A percentile compares a stretch with the other conserved stretches of the same genome.
phyloP scores from a whole-genome alignment of 2,797 vertebrate species.

The Rhynchonycteris naso region DNA sequence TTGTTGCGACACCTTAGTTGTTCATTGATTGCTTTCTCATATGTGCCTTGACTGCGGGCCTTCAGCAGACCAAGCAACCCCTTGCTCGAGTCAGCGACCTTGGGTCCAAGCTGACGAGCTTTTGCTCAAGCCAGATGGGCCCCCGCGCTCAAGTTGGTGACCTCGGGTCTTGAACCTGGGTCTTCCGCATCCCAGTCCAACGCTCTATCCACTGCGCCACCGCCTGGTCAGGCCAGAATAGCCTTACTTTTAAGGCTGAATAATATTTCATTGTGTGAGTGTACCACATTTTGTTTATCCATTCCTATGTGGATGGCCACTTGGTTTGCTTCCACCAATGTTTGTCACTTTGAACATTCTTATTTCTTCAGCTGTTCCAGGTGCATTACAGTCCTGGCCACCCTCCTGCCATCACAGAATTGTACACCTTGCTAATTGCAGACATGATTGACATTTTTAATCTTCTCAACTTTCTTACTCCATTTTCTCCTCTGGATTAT shows the following conservation, averaged over 20 bases:
- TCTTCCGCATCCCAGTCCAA: too few relatives aligned
- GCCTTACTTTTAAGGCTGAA: background rate
- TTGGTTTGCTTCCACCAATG: background rate
- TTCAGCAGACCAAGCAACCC: too few relatives aligned
- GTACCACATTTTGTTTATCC: fast-evolving
- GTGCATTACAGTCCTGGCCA: background rate
- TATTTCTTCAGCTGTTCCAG: background rate
- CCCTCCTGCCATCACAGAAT: background rate
- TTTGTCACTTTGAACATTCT: background rate
- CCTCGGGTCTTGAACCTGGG: too few relatives aligned
- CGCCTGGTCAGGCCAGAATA: too few relatives aligned
- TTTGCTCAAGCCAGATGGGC: too few relatives aligned
- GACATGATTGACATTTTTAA: background rate
- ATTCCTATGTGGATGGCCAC: fast-evolving
- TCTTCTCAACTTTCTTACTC: background rate
- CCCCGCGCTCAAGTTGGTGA: too few relatives aligned
- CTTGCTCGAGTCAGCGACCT: too few relatives aligned
- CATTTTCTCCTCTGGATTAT: background rate
- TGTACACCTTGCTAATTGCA: background rate
- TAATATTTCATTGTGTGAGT: fast-evolving
- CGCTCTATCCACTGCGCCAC: too few relatives aligned
- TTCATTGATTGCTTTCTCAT: too few relatives aligned
- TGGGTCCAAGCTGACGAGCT: too few relatives aligned
- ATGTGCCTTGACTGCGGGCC: too few relatives aligned
- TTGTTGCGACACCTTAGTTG: too few relatives aligned